Evolutionary conservation across 2,113 vertebrate genomes (phyloP).

Genomic region (crab-eating macaque (Macaca fascicularis)): T2T-MFA8v1.1 NC_088390.1:84767001-84767500

Average conservation of each 20-base stretch:
- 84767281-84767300: not conserved
- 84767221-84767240: not conserved
- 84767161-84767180: not conserved
- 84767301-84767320: not conserved
- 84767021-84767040: not conserved
- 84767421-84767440: conserved; percentile 41
- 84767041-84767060: fast-evolving
- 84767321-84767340: not conserved
- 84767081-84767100: too few relatives aligned
- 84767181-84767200: not conserved
- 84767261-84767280: not conserved
- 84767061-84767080: not conserved
- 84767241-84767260: not conserved
- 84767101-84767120: fast-evolving
- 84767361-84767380: not conserved
- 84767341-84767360: not conserved
- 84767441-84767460: conserved; percentile 74
- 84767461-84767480: not conserved
- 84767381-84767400: conserved; percentile 74
- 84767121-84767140: fast-evolving
- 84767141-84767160: not conserved
- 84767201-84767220: not conserved
- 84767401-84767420: conserved; percentile 45
- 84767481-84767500: not conserved
- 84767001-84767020: not conserved